Base-by-base conservation (phyloP, 2,113 vertebrate species). In the Numenius arquata region DNA sequence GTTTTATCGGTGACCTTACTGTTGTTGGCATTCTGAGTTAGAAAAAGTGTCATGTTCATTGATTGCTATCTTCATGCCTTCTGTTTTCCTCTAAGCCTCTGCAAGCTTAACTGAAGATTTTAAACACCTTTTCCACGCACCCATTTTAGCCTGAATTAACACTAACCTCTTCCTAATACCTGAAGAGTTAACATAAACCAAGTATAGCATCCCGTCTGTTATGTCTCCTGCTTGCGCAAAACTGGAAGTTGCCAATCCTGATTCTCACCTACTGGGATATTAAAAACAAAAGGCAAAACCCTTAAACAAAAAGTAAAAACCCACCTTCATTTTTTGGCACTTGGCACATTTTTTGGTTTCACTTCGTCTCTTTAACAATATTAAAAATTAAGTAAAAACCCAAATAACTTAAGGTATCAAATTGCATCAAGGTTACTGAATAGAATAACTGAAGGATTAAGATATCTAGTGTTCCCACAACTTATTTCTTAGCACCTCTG, bases 11-110 rank as follows among this genome's bases (percentile, higher is more conserved):
- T 68, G 63, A 63, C 82, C 45, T 97, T 68, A 90, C 59, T 93
- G 58, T 50, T 70, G 75, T 23, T 96, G 90, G 75, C 82, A 85
- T 95, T 96, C 87, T 86, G 48, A 85, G 74, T 78, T 86, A 93
- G 80, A 67, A 62, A 96, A 97, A 95, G 63, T 62, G 56, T 90
- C 80, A n/a, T 29, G 6, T 84, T 86, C 84, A 59, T 4, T 89
- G 90, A 97, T 95, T 43, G n/a, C 66, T 96, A 97, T 97, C 96
- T 97, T 74, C 50, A 77, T 36, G 70, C 62, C 81, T 95, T 92
- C 90, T 91, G 73, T 93, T 97, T 94, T 74, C 50, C 67, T 91
- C 75, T 95, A 93, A 96, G 63, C 41, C 82, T 95, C 67, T 89
- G 59, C 41, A 93, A 85, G 78, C 40, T 94, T 84, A 85, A 90